Evolutionary conservation across 2,797 vertebrate species (phyloP).

Genomic region (Pelobates cultripes): DNA sequence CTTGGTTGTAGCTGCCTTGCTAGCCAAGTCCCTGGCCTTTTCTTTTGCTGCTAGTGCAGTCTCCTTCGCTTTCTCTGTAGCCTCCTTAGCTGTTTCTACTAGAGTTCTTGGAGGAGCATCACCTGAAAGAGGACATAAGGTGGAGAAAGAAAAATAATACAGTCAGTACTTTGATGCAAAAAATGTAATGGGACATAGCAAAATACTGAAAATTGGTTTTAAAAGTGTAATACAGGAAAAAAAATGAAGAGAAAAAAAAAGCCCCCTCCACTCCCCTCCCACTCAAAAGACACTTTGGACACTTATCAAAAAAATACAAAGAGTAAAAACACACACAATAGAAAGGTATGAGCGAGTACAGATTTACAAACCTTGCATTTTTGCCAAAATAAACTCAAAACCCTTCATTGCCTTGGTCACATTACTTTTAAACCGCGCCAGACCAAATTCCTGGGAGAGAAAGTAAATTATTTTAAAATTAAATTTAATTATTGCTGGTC

Average conservation of each 20-base stretch:
- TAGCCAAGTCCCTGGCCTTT: constrained; percentile 94
- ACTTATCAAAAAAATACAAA: no score
- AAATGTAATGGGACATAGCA: no score
- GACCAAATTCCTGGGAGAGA: constrained; percentile 88
- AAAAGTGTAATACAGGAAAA: no score
- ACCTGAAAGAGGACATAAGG: constrained; percentile 68
- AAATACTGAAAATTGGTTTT: no score
- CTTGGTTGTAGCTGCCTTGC: constrained; percentile 87
- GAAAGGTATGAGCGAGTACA: background rate
- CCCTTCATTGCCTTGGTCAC: constrained; percentile 94
- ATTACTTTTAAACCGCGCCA: constrained; percentile 93
- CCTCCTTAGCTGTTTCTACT: constrained; percentile 85
- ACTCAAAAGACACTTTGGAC: no score
- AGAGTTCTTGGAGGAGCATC: constrained; percentile 88
- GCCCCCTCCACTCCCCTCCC: no score
- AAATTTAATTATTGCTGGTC: no score
- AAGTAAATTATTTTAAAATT: background rate
- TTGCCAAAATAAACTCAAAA: constrained; percentile 91
- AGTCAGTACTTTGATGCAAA: no score
- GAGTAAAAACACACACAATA: no score
- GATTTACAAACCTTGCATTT: constrained; percentile 87
- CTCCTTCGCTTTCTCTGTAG: constrained; percentile 90
- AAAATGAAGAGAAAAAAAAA: no score
- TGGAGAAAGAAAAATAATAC: no score
- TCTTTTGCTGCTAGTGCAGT: constrained; percentile 93